Evolutionary conservation across 2,888 invertebrate species (phyloP).

Genomic region (Hedya salicella): DNA sequence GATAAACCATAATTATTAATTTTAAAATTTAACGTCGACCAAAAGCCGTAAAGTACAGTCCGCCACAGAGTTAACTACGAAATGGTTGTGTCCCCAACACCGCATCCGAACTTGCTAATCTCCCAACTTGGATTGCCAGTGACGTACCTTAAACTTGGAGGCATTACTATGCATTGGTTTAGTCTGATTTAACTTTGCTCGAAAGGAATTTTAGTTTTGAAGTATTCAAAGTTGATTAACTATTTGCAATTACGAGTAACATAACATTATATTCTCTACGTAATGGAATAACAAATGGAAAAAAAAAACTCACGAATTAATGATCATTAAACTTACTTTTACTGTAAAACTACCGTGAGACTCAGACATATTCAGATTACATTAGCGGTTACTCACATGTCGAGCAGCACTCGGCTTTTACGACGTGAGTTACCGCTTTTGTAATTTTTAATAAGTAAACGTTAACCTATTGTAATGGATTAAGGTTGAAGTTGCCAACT

Average conservation of each 20-base stretch:
- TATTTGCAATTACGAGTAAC: neutral
- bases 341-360: too few relatives aligned
- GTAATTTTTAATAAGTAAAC: too few relatives aligned
- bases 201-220: slow-evolving; percentile 19
- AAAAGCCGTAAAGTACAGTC: neutral
- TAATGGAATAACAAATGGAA: neutral
- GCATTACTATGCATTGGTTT: slow-evolving; percentile 42
- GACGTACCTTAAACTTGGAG: slow-evolving; percentile 28
- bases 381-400: too few relatives aligned
- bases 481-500: too few relatives aligned
- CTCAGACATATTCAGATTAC: too few relatives aligned
- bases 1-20: too few relatives aligned
- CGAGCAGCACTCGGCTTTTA: too few relatives aligned
- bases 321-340: too few relatives aligned
- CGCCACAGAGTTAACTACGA: neutral
- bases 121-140: slow-evolving; percentile 38
- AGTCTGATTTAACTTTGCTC: slow-evolving; percentile 35
- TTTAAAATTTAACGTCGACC: neutral
- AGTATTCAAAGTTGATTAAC: neutral
- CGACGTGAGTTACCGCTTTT: too few relatives aligned
- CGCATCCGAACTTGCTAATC: slow-evolving; percentile 32
- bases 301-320: neutral
- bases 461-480: too few relatives aligned
- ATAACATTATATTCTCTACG: neutral
- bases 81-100: slow-evolving; percentile 13